Percentiles rank a stretch among this genome's conserved stretches.
Evolutionary conservation across 2,113 vertebrate species (phyloP).

Genomic region (Malurus cyaneus): DNA sequence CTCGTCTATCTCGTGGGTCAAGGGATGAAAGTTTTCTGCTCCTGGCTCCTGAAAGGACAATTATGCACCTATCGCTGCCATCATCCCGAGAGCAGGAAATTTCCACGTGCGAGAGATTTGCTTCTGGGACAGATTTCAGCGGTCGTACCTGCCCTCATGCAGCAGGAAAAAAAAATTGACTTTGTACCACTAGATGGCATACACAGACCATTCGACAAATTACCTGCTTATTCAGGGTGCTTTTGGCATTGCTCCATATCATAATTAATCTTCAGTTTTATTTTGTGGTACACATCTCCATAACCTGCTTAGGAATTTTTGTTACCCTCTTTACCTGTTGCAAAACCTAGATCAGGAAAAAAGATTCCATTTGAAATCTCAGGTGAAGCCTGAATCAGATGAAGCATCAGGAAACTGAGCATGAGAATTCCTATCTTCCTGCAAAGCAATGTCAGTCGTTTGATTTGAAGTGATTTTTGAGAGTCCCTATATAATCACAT

Average conservation of each 20-base stretch:
- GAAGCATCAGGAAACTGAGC: not conserved
- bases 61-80: not conserved
- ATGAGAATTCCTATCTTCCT: not conserved
- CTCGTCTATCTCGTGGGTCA: not conserved
- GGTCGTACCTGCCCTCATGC: rapidly evolving
- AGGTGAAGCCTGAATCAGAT: not conserved
- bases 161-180: not conserved
- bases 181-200: constrained; percentile 55
- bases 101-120: not conserved
- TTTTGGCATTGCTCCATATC: not conserved
- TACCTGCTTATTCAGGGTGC: not conserved
- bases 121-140: not conserved
- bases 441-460: not conserved
- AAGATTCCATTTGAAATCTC: not conserved
- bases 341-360: not conserved
- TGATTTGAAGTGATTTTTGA: not conserved
- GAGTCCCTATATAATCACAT: not conserved
- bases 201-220: not conserved
- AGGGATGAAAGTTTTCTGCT: not conserved
- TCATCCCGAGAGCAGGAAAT: not conserved
- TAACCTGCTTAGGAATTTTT: not conserved
- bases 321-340: not conserved
- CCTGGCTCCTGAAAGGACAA: not conserved
- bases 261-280: not conserved
- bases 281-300: not conserved